Evolutionary conservation across 2,113 vertebrate genomes (phyloP), one percentile per base, ranked within the genome.

Genomic region (Scophthalmus maximus): DNA sequence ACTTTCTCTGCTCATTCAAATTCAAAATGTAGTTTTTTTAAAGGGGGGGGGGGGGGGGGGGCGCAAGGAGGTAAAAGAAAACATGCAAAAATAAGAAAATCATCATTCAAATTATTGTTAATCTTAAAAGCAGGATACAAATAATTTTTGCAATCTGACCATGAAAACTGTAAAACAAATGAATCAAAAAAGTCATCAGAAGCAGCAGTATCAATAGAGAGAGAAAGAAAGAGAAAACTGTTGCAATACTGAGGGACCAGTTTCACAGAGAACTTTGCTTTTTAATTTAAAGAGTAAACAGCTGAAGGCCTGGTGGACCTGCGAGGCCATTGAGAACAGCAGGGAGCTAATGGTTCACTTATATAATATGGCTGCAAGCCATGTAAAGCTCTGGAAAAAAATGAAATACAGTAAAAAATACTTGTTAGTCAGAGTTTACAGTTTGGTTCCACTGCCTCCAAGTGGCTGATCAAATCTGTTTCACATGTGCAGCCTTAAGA

Each of bases 271-370:
- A 4, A 30, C 6, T 60, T 66, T 22, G 26, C 51, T 61, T 64
- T 77, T 17, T 25, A 32, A 15, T 23, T 44, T 29, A 15, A 49
- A 30, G 51, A 25, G 15, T 40, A 51, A 58, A 47, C 17, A 34
- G 14, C 56, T 26, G 64, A 46, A 52, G 11, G 51, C 10, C 59
- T 36, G 32, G 23, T 46, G 42, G 40, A 69, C 42, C 29, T 29
- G 18, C 64, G 53, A 56, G 59, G 52, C 63, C 53, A 65, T 7
- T n/a, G 40, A 79, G 25, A 26, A 44, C 68, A 64, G 25, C 25
- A n/a, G 34, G 57, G 34, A 46, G 40, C 42, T 50, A 25, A 73
- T 9, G 2, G 55, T 27, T 59, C 11, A 71, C 29, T 36, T 25
- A 68, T 38, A 55, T 42, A 42, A 58, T 38, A 44, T 71, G 40